A percentile compares a stretch with the other conserved stretches of the same genome.
These are phyloP conservation scores for Trogon melanurus DNA, from an alignment of 2,113 vertebrate species.

Conservation along the genomic window DNA sequence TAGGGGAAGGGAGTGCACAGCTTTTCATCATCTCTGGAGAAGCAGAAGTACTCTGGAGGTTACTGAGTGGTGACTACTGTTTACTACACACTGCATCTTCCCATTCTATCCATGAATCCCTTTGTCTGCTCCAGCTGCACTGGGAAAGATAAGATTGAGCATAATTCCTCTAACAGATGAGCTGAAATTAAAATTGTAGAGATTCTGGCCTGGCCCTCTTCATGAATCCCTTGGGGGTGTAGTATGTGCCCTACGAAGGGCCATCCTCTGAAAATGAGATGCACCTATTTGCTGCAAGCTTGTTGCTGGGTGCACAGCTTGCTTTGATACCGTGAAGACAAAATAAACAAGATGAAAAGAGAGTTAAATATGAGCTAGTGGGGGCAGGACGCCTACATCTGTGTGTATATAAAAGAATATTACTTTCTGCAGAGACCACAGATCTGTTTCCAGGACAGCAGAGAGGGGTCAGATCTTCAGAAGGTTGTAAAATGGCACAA, in stretches of 20 bases:
- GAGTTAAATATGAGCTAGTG: constrained; percentile 32
- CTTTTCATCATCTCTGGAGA: not conserved
- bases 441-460: constrained; percentile 5
- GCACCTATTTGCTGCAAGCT: constrained; percentile 5
- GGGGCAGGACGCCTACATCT: not conserved
- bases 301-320: not conserved
- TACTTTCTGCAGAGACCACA: not conserved
- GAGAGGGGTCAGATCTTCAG: not conserved
- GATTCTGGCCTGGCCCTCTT: not conserved
- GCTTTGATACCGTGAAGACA: not conserved
- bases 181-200: not conserved
- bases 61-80: not conserved
- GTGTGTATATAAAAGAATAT: not conserved
- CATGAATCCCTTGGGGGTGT: not conserved
- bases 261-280: not conserved
- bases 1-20: not conserved
- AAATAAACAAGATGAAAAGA: constrained; percentile 27
- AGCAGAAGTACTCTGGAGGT: not conserved
- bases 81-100: not conserved
- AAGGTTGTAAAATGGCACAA: not conserved
- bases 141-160: not conserved
- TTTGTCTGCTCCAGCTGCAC: not conserved
- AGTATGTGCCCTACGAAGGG: not conserved
- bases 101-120: not conserved
- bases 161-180: not conserved